phyloP scores from a whole-genome alignment of 2,797 vertebrate genomes.

The Sciurus vulgaris region DNA sequence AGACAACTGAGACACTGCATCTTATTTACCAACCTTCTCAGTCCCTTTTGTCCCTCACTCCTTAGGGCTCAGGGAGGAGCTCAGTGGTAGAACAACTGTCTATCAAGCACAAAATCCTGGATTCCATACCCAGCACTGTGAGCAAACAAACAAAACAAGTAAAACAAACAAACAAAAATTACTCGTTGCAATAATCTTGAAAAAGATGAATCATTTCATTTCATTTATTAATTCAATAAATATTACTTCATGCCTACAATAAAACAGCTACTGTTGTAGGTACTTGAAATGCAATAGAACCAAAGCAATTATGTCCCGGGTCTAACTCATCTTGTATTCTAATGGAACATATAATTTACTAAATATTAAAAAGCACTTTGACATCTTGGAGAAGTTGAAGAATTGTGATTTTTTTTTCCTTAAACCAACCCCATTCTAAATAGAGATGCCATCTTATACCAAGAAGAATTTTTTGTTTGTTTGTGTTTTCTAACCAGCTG shows the following conservation, averaged over 20 bases:
- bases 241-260: background rate
- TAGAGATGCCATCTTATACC: background rate
- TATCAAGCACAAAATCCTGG: accelerated
- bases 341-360: background rate
- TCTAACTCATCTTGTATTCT: background rate
- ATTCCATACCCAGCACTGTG: background rate
- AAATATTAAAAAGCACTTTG: background rate
- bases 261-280: background rate
- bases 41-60: background rate
- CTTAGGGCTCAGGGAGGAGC: no score
- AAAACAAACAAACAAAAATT: background rate
- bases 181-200: background rate
- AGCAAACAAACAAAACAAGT: background rate
- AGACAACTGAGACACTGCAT: background rate
- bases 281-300: background rate
- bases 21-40: background rate
- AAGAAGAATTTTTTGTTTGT: background rate
- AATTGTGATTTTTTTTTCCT: background rate
- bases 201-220: background rate
- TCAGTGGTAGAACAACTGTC: background rate
- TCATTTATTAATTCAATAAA: background rate
- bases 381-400: background rate
- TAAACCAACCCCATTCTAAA: background rate
- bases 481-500: background rate
- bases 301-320: background rate